Evolutionary conservation across 2,888 invertebrate species (phyloP), one percentile per base, ranked within the genome.

Genomic region (Pomacea canaliculata): DNA sequence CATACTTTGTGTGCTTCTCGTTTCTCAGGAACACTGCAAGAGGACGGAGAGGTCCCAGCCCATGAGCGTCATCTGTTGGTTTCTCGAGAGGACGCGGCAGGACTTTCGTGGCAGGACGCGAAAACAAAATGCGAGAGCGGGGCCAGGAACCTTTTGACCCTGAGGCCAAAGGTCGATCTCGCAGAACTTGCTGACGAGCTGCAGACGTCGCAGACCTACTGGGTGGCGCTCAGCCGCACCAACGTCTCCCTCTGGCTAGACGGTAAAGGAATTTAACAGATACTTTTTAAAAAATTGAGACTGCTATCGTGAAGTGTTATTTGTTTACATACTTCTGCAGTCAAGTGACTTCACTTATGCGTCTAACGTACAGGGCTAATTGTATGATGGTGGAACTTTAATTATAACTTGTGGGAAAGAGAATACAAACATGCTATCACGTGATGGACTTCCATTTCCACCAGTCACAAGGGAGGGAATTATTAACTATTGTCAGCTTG

Each of bases 191-290:
- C 68, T 49, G 9, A 46, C 3, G 18, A 62, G 18, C 60, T 74
- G 69, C 1, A 23, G 19, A 7, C 48, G 16, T 68, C 60, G 12
- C 62, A 69, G 23, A 51, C 68, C 68, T 74, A 74, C 74, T 74
- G 74, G 74, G 63, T 69, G 23, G 68, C 68, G 0, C 62, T 74
- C 13, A 62, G 37, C 63, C 74, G 74, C 8, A 59, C n/a, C 3
- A 74, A 69, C 19, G 62, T 49, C 7, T 18, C 69, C 5, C 63
- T 69, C n/a, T 74, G 74, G 74, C 62, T 74, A 16, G 74, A 74
- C 37, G 74, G 74, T 74, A 59, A 60, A 37, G 4, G 37, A 37
- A 37, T 5, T 37, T 5, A 37, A 37, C 37, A 37, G 37, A 37
- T 37, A 37, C 37, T 37, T 37, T 5, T 1, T 1, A 37, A 37